phyloP scores from a whole-genome alignment of 2,888 invertebrate species.

The Polymixis flavicincta region DNA sequence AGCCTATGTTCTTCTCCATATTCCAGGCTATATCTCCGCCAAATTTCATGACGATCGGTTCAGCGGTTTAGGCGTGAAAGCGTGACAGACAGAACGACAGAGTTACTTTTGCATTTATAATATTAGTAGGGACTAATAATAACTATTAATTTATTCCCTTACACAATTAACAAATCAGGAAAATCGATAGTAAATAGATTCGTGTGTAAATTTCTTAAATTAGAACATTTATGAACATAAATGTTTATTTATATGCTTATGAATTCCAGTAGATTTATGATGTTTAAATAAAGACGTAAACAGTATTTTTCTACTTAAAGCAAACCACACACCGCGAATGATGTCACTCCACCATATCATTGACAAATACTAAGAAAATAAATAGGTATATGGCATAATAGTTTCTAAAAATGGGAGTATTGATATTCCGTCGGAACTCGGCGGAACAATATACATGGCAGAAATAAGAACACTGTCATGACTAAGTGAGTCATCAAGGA shows the following conservation, averaged over 20 bases:
- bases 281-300: not conserved
- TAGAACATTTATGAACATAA: not conserved
- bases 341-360: conserved; percentile 57
- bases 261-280: too few species aligned
- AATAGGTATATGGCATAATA: conserved; percentile 43
- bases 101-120: too few species aligned
- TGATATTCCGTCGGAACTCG: conserved; percentile 54
- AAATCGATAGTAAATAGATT: not conserved
- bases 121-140: too few species aligned
- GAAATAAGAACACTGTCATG: conserved; percentile 51
- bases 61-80: too few species aligned
- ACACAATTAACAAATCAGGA: not conserved
- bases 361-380: conserved; percentile 61
- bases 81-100: too few species aligned
- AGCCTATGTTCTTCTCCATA: too few species aligned
- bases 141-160: not conserved
- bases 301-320: conserved; percentile 7
- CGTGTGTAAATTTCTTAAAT: not conserved
- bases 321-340: conserved; percentile 54
- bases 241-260: not conserved
- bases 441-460: conserved; percentile 54
- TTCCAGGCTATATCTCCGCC: too few species aligned
- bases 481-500: conserved; percentile 53
- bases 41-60: too few species aligned
- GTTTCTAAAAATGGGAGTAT: conserved; percentile 65